phyloP scores from a whole-genome alignment of 2,797 vertebrate genomes.

The Florisuga fusca region DNA sequence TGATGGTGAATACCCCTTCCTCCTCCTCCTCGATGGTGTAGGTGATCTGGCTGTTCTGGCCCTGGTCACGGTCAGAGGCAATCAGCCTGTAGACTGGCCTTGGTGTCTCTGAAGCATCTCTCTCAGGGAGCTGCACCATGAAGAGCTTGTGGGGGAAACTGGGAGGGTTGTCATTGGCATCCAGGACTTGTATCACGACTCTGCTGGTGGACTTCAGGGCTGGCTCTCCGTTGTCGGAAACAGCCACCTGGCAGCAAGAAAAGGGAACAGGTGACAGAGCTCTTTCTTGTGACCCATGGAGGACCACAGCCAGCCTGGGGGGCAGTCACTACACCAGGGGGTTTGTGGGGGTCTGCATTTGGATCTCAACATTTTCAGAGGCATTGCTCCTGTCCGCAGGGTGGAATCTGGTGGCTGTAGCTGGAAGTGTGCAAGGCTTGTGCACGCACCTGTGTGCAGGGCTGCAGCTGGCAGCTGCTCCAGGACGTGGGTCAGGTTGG shows the following conservation, averaged over 20 bases:
- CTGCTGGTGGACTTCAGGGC: constrained; percentile 87
- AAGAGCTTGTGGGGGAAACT: constrained; percentile 92
- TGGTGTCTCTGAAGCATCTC: neutral
- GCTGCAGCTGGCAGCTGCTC: neutral
- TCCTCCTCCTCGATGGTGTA: constrained; percentile 87
- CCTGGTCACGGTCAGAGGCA: constrained; percentile 89
- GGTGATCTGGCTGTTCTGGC: constrained; percentile 86
- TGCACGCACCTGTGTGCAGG: neutral
- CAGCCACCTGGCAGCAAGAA: constrained; percentile 85
- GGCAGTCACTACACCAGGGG: fast-evolving
- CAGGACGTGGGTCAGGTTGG: neutral
- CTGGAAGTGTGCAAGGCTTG: neutral
- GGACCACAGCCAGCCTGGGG: neutral
- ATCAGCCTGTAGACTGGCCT: constrained; percentile 88
- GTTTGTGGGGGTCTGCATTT: neutral
- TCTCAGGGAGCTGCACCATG: constrained; percentile 87
- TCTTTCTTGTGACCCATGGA: fast-evolving
- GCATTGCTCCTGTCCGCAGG: neutral
- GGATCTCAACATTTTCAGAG: neutral
- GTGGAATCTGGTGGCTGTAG: neutral
- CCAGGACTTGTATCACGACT: constrained; percentile 87
- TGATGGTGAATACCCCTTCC: constrained; percentile 83
- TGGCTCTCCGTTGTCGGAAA: constrained; percentile 90
- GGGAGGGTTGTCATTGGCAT: constrained; percentile 91
- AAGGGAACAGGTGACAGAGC: neutral